Evolutionary conservation across 2,888 invertebrate species (phyloP).

Genomic region (Cepaea hortensis): DNA sequence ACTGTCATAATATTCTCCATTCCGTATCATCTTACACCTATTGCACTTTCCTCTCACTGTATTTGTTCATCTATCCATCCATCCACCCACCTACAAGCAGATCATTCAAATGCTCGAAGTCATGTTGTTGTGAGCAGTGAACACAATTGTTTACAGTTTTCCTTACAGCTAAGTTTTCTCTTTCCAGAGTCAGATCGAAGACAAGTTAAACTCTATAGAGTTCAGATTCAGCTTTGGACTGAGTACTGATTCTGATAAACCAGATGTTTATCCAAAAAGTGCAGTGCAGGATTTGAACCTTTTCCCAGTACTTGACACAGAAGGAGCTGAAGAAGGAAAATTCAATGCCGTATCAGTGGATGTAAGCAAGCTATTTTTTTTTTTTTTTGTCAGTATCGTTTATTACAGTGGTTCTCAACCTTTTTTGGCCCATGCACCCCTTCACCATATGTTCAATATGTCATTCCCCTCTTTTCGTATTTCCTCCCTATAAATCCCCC

Average conservation of each 20-base stretch:
- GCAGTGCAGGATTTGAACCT: conserved; percentile 84
- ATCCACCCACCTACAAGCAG: too few species aligned
- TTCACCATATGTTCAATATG: too few species aligned
- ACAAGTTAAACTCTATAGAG: conserved; percentile 77
- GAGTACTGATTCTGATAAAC: conserved; percentile 84
- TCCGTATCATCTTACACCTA: too few species aligned
- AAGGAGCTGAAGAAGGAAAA: conserved; percentile 84
- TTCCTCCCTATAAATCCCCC: too few species aligned
- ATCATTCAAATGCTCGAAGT: too few species aligned
- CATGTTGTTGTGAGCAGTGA: background rate
- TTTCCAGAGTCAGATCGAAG: conserved; percentile 70
- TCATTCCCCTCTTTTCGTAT: too few species aligned
- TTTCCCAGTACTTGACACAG: conserved; percentile 92
- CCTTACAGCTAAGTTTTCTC: background rate
- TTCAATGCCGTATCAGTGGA: conserved; percentile 52
- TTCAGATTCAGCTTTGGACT: conserved; percentile 77
- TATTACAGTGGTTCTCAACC: too few species aligned
- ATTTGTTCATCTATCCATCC: too few species aligned
- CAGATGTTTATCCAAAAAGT: conserved; percentile 61
- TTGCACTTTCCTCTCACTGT: too few species aligned
- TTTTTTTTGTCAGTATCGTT: too few species aligned
- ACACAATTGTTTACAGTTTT: background rate
- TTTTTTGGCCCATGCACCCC: too few species aligned
- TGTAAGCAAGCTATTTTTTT: conserved; percentile 12
- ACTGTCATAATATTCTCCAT: too few species aligned